These are phyloP conservation scores for Meloe dianella DNA, from an alignment of 2,888 invertebrate genomes.

Conservation along the genomic window DNA sequence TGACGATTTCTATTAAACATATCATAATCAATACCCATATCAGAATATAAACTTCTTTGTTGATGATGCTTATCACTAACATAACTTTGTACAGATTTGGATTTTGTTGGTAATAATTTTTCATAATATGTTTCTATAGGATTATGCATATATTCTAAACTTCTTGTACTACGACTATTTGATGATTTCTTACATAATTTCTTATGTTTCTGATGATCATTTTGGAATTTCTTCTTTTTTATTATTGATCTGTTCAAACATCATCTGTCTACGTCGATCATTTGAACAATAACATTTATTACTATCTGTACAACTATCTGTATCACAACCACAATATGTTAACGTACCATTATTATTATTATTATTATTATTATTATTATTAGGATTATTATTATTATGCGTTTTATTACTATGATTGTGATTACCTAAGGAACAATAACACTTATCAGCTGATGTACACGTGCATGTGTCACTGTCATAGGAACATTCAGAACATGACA, in stretches of 20 bases:
- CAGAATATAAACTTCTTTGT: conserved; percentile 16
- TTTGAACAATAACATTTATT: conserved; percentile 85
- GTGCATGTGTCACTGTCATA: conserved; percentile 85
- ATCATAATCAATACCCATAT: conserved; percentile 70
- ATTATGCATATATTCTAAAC: conserved; percentile 64
- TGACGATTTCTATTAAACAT: conserved; percentile 64
- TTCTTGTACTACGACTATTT: conserved; percentile 57
- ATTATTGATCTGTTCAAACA: conserved; percentile 58
- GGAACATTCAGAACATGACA: conserved; percentile 87
- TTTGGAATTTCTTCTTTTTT: conserved; percentile 45
- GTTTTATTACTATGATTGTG: conserved; percentile 54
- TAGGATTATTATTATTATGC: conserved; percentile 54
- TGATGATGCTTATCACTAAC: conserved; percentile 8
- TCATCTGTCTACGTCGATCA: conserved; percentile 45
- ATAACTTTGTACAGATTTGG: background rate
- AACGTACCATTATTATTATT: conserved; percentile 34
- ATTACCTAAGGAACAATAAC: conserved; percentile 80
- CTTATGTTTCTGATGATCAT: conserved; percentile 53
- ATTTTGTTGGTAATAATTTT: conserved; percentile 50
- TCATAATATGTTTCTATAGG: conserved; percentile 63
- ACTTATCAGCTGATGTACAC: conserved; percentile 77
- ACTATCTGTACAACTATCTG: conserved; percentile 85
- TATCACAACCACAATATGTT: conserved; percentile 78
- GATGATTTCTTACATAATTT: conserved; percentile 56
- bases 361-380: conserved; percentile 51